Evolutionary conservation across 2,888 invertebrate species (phyloP), one percentile per base, ranked within the genome.

Genomic region (Drosophila algonquin): DNA sequence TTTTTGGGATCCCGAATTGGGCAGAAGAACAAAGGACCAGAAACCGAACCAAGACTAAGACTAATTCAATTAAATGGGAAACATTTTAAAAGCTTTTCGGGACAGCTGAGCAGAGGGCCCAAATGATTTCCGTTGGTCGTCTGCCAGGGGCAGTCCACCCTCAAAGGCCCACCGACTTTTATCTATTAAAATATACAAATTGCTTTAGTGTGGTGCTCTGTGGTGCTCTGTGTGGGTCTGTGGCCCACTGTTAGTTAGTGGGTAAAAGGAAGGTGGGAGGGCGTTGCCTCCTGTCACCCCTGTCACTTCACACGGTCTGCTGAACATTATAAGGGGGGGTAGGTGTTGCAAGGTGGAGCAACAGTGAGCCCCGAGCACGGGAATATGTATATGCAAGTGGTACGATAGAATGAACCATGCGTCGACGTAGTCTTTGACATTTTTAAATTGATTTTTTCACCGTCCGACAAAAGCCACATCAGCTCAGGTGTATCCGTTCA

Each of bases 401-500:
- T 18, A 21, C 21, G 21, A 21, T 21, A 35, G 35, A n/a, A 40
- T 14, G 14, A 14, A 40, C 40, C 40, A 40, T 40, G 40, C 40
- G 40, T 40, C 18, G n/a, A n/a, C 18, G 24, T 62, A 47, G 56
- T 73, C 71, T 81, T 76, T 75, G 76, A 77, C 77, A 74, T 73
- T 81, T 81, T 73, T 63, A 63, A 86, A 81, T 71, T 77, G 77
- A 77, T 77, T 86, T 85, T 71, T 64, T 73, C 54, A 65, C 51
- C 58, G 48, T 50, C 21, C 27, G 48, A 58, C 57, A 64, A 79
- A 79, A 54, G 82, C 77, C 88, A 85, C 88, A 82, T 80, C 82
- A 79, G 74, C 71, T 71, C 88, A 83, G 86, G 86, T 83, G 86
- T 68, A 68, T 67, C 63, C 48, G 65, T 82, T 83, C 83, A 63